Percentiles rank a stretch among this genome's conserved stretches.
These are phyloP conservation scores for Phyllostomus discolor DNA, from an alignment of 2,113 vertebrate genomes.

Conservation along the genomic window DNA sequence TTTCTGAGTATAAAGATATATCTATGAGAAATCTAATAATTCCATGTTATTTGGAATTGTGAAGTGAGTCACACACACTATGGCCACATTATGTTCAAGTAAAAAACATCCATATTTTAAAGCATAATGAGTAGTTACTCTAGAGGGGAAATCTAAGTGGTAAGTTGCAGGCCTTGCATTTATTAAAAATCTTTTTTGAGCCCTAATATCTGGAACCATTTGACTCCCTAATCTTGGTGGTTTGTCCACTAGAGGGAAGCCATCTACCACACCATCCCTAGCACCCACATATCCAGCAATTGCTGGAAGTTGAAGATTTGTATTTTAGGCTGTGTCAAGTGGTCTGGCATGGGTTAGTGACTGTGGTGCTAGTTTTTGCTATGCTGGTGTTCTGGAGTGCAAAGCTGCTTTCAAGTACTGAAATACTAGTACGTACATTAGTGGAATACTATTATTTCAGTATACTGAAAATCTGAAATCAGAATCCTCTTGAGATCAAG, in stretches of 20 bases:
- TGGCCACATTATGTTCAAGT: not conserved
- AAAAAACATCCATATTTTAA: not conserved
- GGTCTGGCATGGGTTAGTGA: not conserved
- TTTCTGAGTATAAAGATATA: not conserved
- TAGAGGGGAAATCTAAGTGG: not conserved
- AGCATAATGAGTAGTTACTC: not conserved
- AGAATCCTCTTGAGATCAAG: not conserved
- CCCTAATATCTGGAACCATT: not conserved
- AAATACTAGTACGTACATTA: not conserved
- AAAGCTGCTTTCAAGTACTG: not conserved
- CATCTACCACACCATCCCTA: not conserved
- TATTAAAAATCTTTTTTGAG: not conserved
- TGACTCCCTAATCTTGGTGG: not conserved
- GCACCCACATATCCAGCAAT: not conserved
- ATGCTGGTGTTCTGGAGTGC: not conserved
- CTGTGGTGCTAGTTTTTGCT: not conserved
- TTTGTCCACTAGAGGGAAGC: conserved; percentile 10
- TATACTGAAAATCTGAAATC: not conserved
- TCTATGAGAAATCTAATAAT: not conserved
- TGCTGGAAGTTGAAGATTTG: not conserved
- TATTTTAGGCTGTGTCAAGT: not conserved
- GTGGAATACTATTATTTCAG: not conserved
- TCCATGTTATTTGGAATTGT: not conserved
- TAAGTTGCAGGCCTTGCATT: not conserved
- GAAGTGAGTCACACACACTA: not conserved